Percentiles rank a stretch among this genome's conserved stretches.
These are phyloP conservation scores for Pseudeuparius sepicola DNA, from an alignment of 2,888 invertebrate genomes.

Conservation along the genomic window DNA sequence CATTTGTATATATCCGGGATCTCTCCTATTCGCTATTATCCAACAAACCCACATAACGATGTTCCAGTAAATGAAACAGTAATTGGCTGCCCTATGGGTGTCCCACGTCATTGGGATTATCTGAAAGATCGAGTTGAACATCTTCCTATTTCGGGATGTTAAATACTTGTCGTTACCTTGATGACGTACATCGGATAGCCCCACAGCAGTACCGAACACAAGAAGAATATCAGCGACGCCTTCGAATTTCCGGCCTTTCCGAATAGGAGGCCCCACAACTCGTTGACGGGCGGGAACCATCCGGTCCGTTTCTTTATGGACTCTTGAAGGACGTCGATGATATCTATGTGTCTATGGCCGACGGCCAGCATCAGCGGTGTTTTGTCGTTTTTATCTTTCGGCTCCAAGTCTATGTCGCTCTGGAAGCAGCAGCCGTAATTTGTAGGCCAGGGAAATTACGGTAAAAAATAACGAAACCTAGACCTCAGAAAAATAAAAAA, in stretches of 20 bases:
- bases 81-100: conserved; percentile 73
- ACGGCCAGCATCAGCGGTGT: conserved; percentile 84
- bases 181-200: conserved; percentile 91
- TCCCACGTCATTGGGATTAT: conserved; percentile 89
- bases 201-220: conserved; percentile 79
- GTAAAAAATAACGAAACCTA: background rate
- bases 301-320: conserved; percentile 74
- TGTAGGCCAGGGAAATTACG: no score
- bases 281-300: conserved; percentile 80
- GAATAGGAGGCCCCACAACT: conserved; percentile 81
- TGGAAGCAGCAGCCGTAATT: conserved; percentile 37
- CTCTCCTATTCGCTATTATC: conserved; percentile 78
- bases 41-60: conserved; percentile 89
- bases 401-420: conserved; percentile 79
- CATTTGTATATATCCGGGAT: conserved; percentile 82
- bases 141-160: no score
- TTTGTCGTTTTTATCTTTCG: conserved; percentile 84
- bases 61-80: conserved; percentile 86
- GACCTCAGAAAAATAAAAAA: no score
- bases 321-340: conserved; percentile 69
- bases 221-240: conserved; percentile 74
- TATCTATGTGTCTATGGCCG: conserved; percentile 77
- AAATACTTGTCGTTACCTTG: no score
- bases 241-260: conserved; percentile 88
- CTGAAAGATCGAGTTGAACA: conserved; percentile 42